Evolutionary conservation across 2,888 invertebrate species (phyloP), one percentile per base, ranked within the genome.

Genomic region (Harpagoxenus sublaevis): DNA sequence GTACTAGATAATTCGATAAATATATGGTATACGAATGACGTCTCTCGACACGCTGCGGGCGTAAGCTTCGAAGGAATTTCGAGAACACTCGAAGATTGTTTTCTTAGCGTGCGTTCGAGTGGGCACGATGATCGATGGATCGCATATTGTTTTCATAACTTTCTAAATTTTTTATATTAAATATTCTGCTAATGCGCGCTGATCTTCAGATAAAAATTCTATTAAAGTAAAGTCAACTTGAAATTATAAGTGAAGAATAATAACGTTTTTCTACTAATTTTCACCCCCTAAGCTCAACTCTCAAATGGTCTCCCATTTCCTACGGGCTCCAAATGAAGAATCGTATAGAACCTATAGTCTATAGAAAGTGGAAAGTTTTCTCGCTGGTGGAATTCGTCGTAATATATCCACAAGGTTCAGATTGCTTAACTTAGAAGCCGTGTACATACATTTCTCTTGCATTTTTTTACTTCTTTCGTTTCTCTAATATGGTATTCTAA

Each of bases 141-240:
- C 48, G n/a, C 35, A 12, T 35, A 12, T 35, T 70, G n/a, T 12
- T 71, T 66, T 28, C 28, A 10, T 9, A 28, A 48, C 28, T 31
- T 68, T 51, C 55, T 28, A 39, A 39, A 55, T 55, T 73, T 55
- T 55, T 23, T 42, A 73, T 55, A 55, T 55, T 39, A 51, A 35
- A 70, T 15, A 55, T 73, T 15, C n/a, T 3, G 10, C 8, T 53
- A 39, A 39, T 28, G 23, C 65, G 23, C 28, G 45, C 9, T 12
- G 55, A 55, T 73, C 18, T 1, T 42, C 6, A 18, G 68, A 68
- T 68, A 68, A 66, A 66, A 45, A 66, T 66, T 28, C 65, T 45
- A 66, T 66, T 66, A 66, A 28, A 65, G 65, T 42, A 65, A 15
- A 28, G 65, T 45, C 65, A 66, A 45, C 42, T 66, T 28, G 45